phyloP scores from a whole-genome alignment of 2,888 invertebrate genomes.

The Parochlus steinenii region DNA sequence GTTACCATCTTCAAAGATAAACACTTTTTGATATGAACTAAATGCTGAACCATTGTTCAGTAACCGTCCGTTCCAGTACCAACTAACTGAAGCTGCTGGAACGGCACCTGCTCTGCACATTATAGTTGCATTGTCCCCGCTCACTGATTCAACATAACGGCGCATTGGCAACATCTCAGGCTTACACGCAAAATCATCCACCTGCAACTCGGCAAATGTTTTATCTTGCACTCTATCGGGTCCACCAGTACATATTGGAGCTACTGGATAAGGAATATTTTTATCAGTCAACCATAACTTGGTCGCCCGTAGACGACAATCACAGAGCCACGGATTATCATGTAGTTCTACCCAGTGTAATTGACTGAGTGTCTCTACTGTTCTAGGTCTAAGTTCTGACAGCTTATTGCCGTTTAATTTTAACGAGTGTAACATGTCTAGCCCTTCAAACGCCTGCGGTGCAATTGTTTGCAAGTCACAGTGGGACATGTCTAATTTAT shows the following conservation, averaged over 20 bases:
- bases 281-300: slow-evolving; percentile 67
- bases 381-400: slow-evolving; percentile 50
- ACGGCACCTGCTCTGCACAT: slow-evolving; percentile 65
- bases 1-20: slow-evolving; percentile 59
- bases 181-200: slow-evolving; percentile 74
- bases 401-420: slow-evolving; percentile 70
- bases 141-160: slow-evolving; percentile 58
- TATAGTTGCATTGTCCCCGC: slow-evolving; percentile 74
- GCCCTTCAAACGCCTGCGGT: slow-evolving; percentile 57
- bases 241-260: slow-evolving; percentile 57
- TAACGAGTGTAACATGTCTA: slow-evolving; percentile 57
- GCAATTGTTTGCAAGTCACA: slow-evolving; percentile 67
- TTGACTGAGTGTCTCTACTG: slow-evolving; percentile 54
- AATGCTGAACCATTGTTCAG: slow-evolving; percentile 63
- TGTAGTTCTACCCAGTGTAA: slow-evolving; percentile 69
- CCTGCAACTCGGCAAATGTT: slow-evolving; percentile 55
- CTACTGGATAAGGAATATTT: slow-evolving; percentile 59
- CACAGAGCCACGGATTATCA: slow-evolving; percentile 79
- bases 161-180: slow-evolving; percentile 62
- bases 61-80: slow-evolving; percentile 73
- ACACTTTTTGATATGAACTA: slow-evolving; percentile 58
- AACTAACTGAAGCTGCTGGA: slow-evolving; percentile 64
- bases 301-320: slow-evolving; percentile 64
- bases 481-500: slow-evolving; percentile 68
- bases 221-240: slow-evolving; percentile 53